A percentile compares a stretch with the other conserved stretches of the same genome.
phyloP scores from a whole-genome alignment of 64 coral and sea anemone genomes.

The Stichodactyla mertensii region DNA sequence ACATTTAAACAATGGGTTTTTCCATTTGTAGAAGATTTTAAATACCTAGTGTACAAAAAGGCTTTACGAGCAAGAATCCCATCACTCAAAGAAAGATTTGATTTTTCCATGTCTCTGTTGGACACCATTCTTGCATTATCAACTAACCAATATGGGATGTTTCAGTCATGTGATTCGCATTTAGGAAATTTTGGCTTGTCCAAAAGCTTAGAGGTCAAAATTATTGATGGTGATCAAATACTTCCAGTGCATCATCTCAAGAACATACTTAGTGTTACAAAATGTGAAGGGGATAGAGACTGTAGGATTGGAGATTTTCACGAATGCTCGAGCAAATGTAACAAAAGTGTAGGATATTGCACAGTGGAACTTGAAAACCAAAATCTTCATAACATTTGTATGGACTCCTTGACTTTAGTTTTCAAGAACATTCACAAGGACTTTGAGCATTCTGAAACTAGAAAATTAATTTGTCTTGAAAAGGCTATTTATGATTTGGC shows the following conservation, averaged over 20 bases:
- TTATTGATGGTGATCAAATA: neutral
- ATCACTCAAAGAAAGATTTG: slow-evolving; percentile 47
- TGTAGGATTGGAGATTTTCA: neutral
- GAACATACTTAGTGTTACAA: neutral
- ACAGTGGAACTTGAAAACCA: neutral
- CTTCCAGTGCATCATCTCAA: neutral
- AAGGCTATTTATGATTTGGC: neutral
- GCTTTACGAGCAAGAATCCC: slow-evolving; percentile 45
- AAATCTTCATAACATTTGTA: neutral
- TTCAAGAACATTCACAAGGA: neutral
- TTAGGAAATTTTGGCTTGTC: slow-evolving; percentile 79
- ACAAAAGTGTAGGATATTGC: neutral
- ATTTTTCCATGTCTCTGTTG: slow-evolving; percentile 48
- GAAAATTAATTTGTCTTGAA: neutral
- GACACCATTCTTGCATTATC: slow-evolving; percentile 51
- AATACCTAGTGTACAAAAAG: slow-evolving; percentile 37
- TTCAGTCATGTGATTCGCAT: slow-evolving; percentile 79
- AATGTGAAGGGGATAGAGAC: neutral
- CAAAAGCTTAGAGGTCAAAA: neutral
- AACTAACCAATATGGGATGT: slow-evolving; percentile 54
- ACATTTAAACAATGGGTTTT: slow-evolving; percentile 6
- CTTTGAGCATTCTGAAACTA: neutral
- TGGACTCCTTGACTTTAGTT: neutral
- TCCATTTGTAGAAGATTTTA: slow-evolving; percentile 18
- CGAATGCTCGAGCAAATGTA: neutral